A percentile compares a stretch with the other conserved stretches of the same genome.
Conservation (phyloP, 2,797 vertebrate species). For the Hypotaenidia philippensis region DNA sequence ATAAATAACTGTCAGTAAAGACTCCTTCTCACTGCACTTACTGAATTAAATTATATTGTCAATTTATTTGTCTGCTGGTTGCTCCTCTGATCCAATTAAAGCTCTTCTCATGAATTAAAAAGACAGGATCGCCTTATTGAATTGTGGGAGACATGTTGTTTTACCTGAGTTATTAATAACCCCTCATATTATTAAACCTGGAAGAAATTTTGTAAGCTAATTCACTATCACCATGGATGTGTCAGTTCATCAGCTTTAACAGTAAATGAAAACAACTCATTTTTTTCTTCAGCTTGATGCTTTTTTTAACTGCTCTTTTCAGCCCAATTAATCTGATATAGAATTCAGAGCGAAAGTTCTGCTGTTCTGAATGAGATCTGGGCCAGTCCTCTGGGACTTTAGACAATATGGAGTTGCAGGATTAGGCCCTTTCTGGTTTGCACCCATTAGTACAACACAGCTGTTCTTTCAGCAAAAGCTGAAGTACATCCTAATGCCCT, state of each 20-base stretch:
- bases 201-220: not conserved
- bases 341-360: not conserved
- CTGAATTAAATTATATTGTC: conserved; percentile 20
- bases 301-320: not conserved
- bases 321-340: not conserved
- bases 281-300: not conserved
- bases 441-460: not conserved
- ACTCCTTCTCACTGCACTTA: not conserved
- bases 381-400: not conserved
- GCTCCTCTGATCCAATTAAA: conserved; percentile 14
- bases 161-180: conserved; percentile 12
- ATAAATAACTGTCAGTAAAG: not conserved
- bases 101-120: conserved; percentile 28
- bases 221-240: not conserved
- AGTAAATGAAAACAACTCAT: not conserved
- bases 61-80: conserved; percentile 38
- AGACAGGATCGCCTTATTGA: not conserved
- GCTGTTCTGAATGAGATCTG: not conserved
- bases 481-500: not conserved
- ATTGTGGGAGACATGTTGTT: not conserved
- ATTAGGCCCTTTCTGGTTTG: not conserved
- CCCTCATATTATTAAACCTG: not conserved
- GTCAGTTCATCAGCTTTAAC: not conserved
- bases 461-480: not conserved
- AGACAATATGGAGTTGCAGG: not conserved